Percentiles rank a stretch among this genome's conserved stretches.
Conservation (phyloP, 2,888 invertebrate species). For the Spisula subtruncata region DNA sequence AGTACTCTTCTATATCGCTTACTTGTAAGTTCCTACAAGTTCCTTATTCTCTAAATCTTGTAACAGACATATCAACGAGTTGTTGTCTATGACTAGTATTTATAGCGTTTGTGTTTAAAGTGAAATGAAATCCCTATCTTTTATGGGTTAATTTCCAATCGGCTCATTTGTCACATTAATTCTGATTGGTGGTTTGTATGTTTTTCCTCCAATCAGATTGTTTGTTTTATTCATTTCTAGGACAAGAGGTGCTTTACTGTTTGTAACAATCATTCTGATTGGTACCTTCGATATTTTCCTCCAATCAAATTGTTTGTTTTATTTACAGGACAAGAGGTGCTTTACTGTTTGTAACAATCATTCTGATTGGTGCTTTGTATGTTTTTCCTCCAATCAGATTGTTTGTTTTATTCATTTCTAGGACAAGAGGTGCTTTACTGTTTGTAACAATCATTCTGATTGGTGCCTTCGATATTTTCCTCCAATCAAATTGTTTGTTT, state of each 20-base stretch:
- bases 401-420: constrained; percentile 88
- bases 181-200: constrained; percentile 93
- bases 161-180: constrained; percentile 93
- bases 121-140: too few species aligned
- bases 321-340: too few species aligned
- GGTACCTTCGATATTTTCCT: too few species aligned
- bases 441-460: constrained; percentile 98
- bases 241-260: constrained; percentile 93
- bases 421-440: constrained; percentile 93
- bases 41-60: too few species aligned
- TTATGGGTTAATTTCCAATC: too few species aligned
- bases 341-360: constrained; percentile 95
- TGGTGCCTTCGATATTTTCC: too few species aligned
- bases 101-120: too few species aligned
- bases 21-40: constrained; percentile 91
- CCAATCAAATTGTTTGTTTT: too few species aligned
- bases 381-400: not conserved
- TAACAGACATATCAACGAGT: too few species aligned
- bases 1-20: constrained; percentile 98
- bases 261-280: constrained; percentile 98
- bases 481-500: too few species aligned
- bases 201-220: not conserved
- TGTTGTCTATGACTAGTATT: too few species aligned
- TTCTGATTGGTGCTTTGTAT: constrained; percentile 94
- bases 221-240: constrained; percentile 89